A percentile compares a stretch with the other conserved stretches of the same genome.
Conservation (phyloP, 2,797 vertebrate genomes). For the Chelon labrosus region DNA sequence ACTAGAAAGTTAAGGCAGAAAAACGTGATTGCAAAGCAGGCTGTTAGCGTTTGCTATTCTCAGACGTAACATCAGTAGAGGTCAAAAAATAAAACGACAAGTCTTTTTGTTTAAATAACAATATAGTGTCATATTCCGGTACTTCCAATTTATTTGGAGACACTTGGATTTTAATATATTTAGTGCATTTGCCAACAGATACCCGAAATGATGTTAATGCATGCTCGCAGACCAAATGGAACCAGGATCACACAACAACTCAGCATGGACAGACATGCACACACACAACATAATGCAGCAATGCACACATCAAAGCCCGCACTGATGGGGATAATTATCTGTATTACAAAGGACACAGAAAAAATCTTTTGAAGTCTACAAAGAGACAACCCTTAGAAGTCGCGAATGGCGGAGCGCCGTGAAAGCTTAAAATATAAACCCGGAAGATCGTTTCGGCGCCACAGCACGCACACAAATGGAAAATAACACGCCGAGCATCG, state of each 20-base stretch:
- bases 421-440: conserved; percentile 42
- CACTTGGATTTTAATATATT: conserved; percentile 8
- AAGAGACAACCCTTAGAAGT: conserved; percentile 55
- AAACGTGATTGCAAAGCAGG: not conserved
- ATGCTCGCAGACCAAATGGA: conserved; percentile 10
- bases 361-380: conserved; percentile 69
- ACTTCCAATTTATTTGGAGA: not conserved
- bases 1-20: not conserved
- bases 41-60: not conserved
- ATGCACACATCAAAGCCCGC: conserved; percentile 61
- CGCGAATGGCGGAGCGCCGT: conserved; percentile 25
- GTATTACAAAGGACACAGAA: conserved; percentile 61
- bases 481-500: not conserved
- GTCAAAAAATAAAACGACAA: not conserved
- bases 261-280: not conserved
- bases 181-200: not conserved
- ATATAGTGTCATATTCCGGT: not conserved
- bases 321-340: conserved; percentile 66
- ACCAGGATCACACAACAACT: not conserved
- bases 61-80: not conserved
- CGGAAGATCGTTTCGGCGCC: conserved; percentile 32
- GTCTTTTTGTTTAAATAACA: not conserved
- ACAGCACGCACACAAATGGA: conserved; percentile 7
- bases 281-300: conserved; percentile 32
- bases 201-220: conserved; percentile 12